These are phyloP conservation scores for Sarcophaga carnaria DNA, from an alignment of 2,888 invertebrate species.

Conservation along the genomic window DNA sequence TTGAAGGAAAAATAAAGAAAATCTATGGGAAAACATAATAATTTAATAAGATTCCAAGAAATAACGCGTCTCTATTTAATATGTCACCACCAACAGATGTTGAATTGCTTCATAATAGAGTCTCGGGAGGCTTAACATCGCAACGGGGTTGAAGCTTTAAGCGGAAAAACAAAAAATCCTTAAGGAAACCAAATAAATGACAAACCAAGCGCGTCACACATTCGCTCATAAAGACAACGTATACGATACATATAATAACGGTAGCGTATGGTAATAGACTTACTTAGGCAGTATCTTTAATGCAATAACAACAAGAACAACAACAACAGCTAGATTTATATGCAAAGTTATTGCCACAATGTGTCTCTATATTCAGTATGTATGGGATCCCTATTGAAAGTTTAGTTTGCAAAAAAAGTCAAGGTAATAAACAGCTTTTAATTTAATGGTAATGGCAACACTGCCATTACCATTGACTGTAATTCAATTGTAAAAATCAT, in stretches of 20 bases:
- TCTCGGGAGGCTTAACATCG: constrained; percentile 4
- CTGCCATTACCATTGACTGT: constrained; percentile 4
- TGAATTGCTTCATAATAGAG: constrained; percentile 1
- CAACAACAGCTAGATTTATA: neutral
- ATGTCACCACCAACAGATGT: constrained; percentile 36
- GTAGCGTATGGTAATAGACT: neutral
- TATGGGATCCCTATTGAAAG: neutral
- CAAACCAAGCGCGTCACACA: neutral
- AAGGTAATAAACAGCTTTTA: constrained; percentile 61
- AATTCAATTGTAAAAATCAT: neutral
- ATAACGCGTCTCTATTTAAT: neutral
- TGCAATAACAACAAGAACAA: too few species aligned
- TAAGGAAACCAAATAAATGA: neutral
- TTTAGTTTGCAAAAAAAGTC: constrained; percentile 17
- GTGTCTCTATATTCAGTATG: neutral
- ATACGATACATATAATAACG: too few species aligned
- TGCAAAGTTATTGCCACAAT: neutral
- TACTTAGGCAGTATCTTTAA: neutral
- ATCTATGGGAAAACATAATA: neutral
- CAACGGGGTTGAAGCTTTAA: constrained; percentile 52
- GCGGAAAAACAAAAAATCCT: constrained; percentile 10
- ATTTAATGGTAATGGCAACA: constrained; percentile 41
- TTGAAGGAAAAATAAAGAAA: neutral
- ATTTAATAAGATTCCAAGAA: neutral
- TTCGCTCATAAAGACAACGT: neutral